phyloP scores from a whole-genome alignment of 2,888 invertebrate species.

The Zele albiditarsus region DNA sequence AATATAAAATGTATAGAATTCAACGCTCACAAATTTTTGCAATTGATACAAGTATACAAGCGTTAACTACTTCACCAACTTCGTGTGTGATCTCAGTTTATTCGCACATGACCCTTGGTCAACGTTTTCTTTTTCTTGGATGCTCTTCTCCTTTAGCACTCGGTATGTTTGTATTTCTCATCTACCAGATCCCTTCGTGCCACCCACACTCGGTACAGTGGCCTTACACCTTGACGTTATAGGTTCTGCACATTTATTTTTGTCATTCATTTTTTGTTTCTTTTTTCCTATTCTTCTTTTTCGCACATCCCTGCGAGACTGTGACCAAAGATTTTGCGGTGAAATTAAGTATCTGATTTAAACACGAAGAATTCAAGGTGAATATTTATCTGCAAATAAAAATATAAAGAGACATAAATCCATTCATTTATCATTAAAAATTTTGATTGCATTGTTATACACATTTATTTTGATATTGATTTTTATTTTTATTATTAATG shows the following conservation, averaged over 20 bases:
- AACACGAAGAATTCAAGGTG: slow-evolving; percentile 42
- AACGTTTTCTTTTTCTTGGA: slow-evolving; percentile 20
- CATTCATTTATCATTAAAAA: neutral
- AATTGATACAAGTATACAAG: slow-evolving; percentile 22
- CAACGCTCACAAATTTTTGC: slow-evolving; percentile 23
- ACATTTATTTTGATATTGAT: neutral
- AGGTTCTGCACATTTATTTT: slow-evolving; percentile 17
- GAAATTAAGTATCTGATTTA: slow-evolving; percentile 64
- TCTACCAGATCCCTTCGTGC: slow-evolving; percentile 62
- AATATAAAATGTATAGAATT: slow-evolving; percentile 14
- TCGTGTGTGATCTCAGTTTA: slow-evolving; percentile 45
- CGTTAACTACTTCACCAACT: slow-evolving; percentile 39
- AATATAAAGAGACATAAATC: neutral
- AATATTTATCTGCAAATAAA: slow-evolving; percentile 12
- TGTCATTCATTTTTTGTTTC: slow-evolving; percentile 28
- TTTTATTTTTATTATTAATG: neutral
- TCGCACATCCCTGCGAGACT: slow-evolving; percentile 24
- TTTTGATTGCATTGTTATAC: neutral
- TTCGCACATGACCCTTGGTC: slow-evolving; percentile 38
- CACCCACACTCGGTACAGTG: slow-evolving; percentile 60
- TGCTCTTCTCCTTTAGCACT: slow-evolving; percentile 43
- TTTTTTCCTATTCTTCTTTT: slow-evolving; percentile 25
- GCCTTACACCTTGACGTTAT: slow-evolving; percentile 33
- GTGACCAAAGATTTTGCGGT: slow-evolving; percentile 52
- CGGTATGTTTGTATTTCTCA: slow-evolving; percentile 68